Evolutionary conservation across 1,140 invertebrate species (phyloP).

Genomic region (Conopomorpha cramerella): DNA sequence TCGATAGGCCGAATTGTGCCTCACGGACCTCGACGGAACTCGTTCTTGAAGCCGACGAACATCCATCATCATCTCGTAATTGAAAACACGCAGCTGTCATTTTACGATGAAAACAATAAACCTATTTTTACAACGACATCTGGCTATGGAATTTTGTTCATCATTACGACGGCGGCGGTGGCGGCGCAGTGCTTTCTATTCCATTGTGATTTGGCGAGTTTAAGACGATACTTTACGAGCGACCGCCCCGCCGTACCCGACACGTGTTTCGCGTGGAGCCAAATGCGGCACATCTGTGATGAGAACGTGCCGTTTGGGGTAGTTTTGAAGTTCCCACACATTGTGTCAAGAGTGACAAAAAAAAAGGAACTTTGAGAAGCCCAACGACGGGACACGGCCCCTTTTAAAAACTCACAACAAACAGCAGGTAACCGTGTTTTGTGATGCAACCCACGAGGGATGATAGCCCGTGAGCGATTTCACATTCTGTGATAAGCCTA

Average conservation of each 20-base stretch:
- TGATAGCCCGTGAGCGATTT: conserved; percentile 30
- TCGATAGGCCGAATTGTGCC: conserved; percentile 35
- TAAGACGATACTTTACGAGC: conserved; percentile 16
- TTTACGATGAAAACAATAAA: background rate
- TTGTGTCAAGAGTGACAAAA: no score
- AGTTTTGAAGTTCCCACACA: conserved; percentile 54
- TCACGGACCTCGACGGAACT: no score
- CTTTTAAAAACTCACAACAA: conserved; percentile 47
- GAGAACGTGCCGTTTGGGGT: conserved; percentile 45
- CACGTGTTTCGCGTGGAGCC: conserved; percentile 34
- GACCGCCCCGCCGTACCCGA: no score
- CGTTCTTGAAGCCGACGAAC: conserved; percentile 30
- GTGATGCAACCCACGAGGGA: no score
- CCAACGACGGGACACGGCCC: conserved; percentile 22
- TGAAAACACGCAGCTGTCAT: conserved; percentile 19
- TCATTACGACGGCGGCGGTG: no score
- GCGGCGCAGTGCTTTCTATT: no score
- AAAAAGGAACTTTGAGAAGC: no score
- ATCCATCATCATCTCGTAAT: conserved; percentile 41
- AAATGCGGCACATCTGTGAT: conserved; percentile 41
- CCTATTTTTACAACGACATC: no score
- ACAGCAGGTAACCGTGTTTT: conserved; percentile 56
- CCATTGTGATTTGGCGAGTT: no score
- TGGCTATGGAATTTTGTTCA: no score
- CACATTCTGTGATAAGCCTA: no score